Evolutionary conservation across 1,140 invertebrate species (phyloP).

Genomic region (Drosophila ironensis): DNA sequence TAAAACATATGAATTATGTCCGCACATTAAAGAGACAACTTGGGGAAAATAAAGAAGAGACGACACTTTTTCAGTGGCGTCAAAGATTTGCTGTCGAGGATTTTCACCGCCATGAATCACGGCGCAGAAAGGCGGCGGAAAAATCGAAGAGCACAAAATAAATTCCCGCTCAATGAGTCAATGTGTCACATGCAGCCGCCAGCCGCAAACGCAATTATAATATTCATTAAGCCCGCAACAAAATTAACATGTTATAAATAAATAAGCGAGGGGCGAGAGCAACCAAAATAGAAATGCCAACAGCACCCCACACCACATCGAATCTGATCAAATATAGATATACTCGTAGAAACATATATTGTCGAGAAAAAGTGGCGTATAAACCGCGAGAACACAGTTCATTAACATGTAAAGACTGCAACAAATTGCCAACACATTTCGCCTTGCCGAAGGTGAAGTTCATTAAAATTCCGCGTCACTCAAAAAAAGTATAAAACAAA

Average conservation of each 20-base stretch:
- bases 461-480: slow-evolving; percentile 77
- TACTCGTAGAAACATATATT: background rate
- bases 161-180: slow-evolving; percentile 63
- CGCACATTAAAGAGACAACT: slow-evolving; percentile 44
- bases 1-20: slow-evolving; percentile 78
- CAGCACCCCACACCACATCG: background rate
- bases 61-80: slow-evolving; percentile 29
- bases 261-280: slow-evolving; percentile 3
- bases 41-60: background rate
- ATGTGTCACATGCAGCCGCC: slow-evolving; percentile 55
- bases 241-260: slow-evolving; percentile 54
- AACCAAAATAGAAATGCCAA: slow-evolving; percentile 23
- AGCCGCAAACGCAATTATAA: slow-evolving; percentile 25
- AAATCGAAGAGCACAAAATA: slow-evolving; percentile 6
- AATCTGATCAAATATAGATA: background rate
- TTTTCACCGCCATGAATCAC: slow-evolving; percentile 53
- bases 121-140: background rate
- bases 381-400: slow-evolving; percentile 33
- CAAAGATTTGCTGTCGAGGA: slow-evolving; percentile 27
- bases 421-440: slow-evolving; percentile 42
- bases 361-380: no score
- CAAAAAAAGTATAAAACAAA: slow-evolving; percentile 23
- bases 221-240: slow-evolving; percentile 36
- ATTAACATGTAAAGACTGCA: slow-evolving; percentile 70
- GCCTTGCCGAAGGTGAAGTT: slow-evolving; percentile 66